Percentiles rank a stretch among this genome's conserved stretches.
Evolutionary conservation across 2,888 invertebrate species (phyloP).

Genomic region (Drosophila incognita): DNA sequence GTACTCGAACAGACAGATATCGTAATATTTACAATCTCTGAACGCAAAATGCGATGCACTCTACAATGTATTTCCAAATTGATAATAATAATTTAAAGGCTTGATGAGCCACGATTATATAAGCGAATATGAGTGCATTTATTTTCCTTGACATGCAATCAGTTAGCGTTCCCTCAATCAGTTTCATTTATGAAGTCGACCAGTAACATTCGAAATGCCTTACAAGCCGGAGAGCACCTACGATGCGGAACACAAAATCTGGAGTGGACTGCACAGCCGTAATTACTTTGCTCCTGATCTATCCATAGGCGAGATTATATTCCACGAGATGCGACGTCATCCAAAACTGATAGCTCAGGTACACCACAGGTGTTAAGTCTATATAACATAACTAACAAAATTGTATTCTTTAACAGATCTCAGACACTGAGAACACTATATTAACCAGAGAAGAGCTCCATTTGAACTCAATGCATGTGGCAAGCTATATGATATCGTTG

Average conservation of each 20-base stretch:
- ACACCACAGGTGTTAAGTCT: accelerated
- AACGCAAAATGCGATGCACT: neutral
- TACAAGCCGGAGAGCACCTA: no score
- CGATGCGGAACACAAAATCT: no score
- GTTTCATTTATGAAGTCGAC: no score
- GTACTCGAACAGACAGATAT: neutral
- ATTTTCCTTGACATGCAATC: no score
- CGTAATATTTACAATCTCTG: neutral
- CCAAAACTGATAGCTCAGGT: conserved; percentile 61
- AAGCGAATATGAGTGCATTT: no score
- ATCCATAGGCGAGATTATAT: conserved; percentile 69
- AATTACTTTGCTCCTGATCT: conserved; percentile 54
- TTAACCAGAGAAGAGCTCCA: conserved; percentile 59
- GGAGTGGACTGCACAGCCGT: neutral
- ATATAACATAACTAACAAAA: neutral
- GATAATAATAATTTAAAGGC: neutral
- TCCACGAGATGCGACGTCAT: conserved; percentile 61
- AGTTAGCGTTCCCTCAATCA: no score
- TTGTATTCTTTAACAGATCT: conserved; percentile 51
- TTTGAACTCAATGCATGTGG: conserved; percentile 63
- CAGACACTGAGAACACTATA: conserved; percentile 58
- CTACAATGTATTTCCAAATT: neutral
- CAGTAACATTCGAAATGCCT: neutral
- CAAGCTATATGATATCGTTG: conserved; percentile 56
- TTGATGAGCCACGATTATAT: neutral